phyloP scores from a whole-genome alignment of 2,888 invertebrate genomes.

The Scelioninae gen. 1 region DNA sequence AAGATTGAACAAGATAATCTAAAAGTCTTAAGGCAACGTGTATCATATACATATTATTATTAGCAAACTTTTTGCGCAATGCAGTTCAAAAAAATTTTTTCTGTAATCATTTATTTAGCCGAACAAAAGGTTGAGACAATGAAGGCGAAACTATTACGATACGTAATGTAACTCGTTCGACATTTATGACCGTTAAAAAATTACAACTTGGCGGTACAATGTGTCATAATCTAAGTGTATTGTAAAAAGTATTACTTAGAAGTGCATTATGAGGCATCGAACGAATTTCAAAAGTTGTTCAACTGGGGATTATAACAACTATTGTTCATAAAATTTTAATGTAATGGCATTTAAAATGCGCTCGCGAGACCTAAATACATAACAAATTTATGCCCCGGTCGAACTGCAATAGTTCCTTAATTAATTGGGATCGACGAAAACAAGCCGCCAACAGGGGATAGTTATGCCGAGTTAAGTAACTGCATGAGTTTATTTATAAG shows the following conservation, averaged over 20 bases:
- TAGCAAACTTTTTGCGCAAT: constrained; percentile 21
- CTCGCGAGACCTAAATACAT: constrained; percentile 33
- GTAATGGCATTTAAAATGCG: constrained; percentile 23
- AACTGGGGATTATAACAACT: neutral
- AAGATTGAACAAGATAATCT: constrained; percentile 41
- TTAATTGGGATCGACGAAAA: constrained; percentile 43
- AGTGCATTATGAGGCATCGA: constrained; percentile 12
- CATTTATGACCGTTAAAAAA: constrained; percentile 19
- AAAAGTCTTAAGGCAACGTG: constrained; percentile 33
- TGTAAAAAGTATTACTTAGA: constrained; percentile 44
- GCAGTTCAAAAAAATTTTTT: constrained; percentile 16
- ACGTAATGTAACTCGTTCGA: constrained; percentile 10
- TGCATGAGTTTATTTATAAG: constrained; percentile 40
- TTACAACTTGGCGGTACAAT: constrained; percentile 41
- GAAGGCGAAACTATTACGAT: constrained; percentile 19
- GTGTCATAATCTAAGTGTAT: constrained; percentile 38
- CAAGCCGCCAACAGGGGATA: constrained; percentile 1
- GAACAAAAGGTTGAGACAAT: constrained; percentile 53
- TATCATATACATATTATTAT: constrained; percentile 28
- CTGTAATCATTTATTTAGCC: constrained; percentile 15
- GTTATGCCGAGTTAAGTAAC: constrained; percentile 38
- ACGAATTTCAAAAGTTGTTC: constrained; percentile 14
- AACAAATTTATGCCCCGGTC: constrained; percentile 2
- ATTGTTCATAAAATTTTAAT: constrained; percentile 33
- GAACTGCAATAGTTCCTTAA: constrained; percentile 18